A percentile compares a stretch with the other conserved stretches of the same genome.
phyloP scores from a whole-genome alignment of 1,140 invertebrate species.

The Saccostrea echinata region DNA sequence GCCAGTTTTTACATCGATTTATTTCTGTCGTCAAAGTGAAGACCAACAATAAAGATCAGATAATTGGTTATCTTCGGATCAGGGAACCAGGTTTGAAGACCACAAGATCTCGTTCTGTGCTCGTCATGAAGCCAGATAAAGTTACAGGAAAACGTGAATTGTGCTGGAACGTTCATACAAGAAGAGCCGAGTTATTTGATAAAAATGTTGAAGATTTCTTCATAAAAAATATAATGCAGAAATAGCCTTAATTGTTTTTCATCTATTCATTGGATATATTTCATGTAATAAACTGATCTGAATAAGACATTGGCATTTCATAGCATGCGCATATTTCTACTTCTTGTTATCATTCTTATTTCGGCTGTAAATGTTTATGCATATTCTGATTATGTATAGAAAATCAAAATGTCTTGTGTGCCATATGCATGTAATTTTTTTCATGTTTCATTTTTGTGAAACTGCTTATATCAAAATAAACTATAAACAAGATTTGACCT shows the following conservation, averaged over 20 bases:
- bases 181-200: constrained; percentile 31
- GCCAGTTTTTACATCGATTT: constrained; percentile 51
- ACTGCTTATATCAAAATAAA: no score
- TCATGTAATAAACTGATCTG: no score
- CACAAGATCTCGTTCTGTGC: not conserved
- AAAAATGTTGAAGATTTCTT: constrained; percentile 33
- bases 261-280: no score
- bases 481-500: no score
- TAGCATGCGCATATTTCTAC: no score
- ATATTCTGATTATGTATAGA: no score
- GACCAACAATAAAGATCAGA: constrained; percentile 19
- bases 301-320: no score
- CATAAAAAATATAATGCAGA: constrained; percentile 41
- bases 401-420: no score
- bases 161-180: constrained; percentile 48
- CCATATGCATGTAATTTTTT: no score
- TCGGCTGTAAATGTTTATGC: no score
- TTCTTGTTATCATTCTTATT: no score
- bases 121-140: constrained; percentile 1
- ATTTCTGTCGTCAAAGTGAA: constrained; percentile 20
- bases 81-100: not conserved
- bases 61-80: constrained; percentile 40
- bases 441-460: no score
- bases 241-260: not conserved
- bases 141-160: constrained; percentile 2